These are phyloP conservation scores for Silurus meridionalis DNA, from an alignment of 2,113 vertebrate species.

Conservation along the genomic window DNA sequence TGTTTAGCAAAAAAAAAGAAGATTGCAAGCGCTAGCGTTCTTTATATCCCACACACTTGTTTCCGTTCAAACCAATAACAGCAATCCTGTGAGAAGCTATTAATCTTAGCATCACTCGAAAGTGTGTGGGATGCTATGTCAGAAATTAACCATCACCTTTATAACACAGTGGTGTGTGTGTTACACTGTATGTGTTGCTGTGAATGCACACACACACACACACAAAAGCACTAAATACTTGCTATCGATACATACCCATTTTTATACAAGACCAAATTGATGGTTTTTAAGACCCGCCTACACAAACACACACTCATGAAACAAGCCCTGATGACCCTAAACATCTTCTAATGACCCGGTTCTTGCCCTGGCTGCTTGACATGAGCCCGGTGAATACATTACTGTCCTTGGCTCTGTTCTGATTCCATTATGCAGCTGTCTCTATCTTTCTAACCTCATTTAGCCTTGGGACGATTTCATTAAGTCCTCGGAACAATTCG, in stretches of 20 bases:
- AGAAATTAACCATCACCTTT: background rate
- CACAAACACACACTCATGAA: background rate
- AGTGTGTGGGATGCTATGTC: background rate
- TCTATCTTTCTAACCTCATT: slow-evolving; percentile 40
- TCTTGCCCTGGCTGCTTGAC: slow-evolving; percentile 23
- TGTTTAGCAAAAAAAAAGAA: background rate
- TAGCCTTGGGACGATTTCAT: slow-evolving; percentile 35
- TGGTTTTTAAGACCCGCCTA: background rate
- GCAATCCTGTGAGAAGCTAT: background rate
- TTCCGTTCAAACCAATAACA: background rate
- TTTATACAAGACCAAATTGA: background rate
- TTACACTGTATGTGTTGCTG: background rate
- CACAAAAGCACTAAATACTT: background rate
- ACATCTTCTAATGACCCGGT: slow-evolving; percentile 32
- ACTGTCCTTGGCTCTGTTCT: slow-evolving; percentile 24
- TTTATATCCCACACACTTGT: background rate
- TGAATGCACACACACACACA: background rate
- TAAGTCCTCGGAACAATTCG: slow-evolving; percentile 23
- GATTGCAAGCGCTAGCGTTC: background rate
- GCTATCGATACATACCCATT: background rate
- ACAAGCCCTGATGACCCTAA: slow-evolving; percentile 17
- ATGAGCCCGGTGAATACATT: slow-evolving; percentile 38
- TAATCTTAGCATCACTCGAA: background rate
- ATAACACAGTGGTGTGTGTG: background rate
- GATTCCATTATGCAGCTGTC: slow-evolving; percentile 47